Base-by-base conservation (phyloP, 2,113 vertebrate genomes). In the Cephalophus harveyi region DNA sequence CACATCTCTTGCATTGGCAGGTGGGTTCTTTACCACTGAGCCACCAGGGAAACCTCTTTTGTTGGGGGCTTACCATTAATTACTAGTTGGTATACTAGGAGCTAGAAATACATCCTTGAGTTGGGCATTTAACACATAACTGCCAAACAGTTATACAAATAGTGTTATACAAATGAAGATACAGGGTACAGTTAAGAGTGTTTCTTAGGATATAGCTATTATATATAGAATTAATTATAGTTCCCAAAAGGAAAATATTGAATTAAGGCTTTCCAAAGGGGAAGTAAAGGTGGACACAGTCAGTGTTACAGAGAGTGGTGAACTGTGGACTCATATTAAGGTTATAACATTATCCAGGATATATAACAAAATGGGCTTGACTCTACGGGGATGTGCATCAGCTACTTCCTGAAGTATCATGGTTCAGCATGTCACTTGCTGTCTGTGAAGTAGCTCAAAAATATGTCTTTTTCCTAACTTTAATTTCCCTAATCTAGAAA, bases 191-290 rank as follows among this genome's bases (percentile, higher is more conserved):
- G 17, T 48, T 23, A 10, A 48, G 7, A 85, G 7, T 94, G 54
- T 82, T 91, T 62, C 52, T 57, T 17, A 71, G 48, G 36, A 48
- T 54, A 9, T 60, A 48, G 43, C 48, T 86, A 6, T 74, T 81
- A 40, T 14, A 33, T 36, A 64, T 11, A 95, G 50, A 60, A 33
- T 17, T 33, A 89, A 85, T 76, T 43, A 43, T 7, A 48, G 12
- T n/a, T 33, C 30, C 55, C 87, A 46, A 90, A 89, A 92, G 59
- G 40, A 21, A 90, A 86, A 78, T 96, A 48, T 16, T 84, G 57
- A 91, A 30, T 74, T 43, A 60, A 57, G 79, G 11, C 79, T 94
- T 97, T 97, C 93, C 43, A 94, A 97, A 96, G 89, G 87, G 21
- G 48, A 95, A 74, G 4, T 98, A 52, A 92, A 95, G 79, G 21